These are phyloP conservation scores for Odontamblyopus rebecca DNA, from an alignment of 2,797 vertebrate genomes.

Conservation along the genomic window DNA sequence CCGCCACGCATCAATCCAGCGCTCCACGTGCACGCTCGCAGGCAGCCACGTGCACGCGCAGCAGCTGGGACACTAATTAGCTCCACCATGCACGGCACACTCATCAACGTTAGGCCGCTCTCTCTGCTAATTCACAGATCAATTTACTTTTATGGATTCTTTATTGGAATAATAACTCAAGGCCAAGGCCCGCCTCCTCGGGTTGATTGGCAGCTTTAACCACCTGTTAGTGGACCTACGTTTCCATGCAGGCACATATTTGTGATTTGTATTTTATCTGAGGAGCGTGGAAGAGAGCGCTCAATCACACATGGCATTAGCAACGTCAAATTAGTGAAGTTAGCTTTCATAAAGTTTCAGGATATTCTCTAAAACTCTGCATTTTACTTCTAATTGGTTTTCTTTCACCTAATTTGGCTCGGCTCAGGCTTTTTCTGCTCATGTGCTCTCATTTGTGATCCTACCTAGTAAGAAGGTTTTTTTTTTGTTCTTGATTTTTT, in stretches of 20 bases:
- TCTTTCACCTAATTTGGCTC: not conserved
- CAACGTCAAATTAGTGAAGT: conserved; percentile 11
- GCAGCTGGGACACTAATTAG: conserved; percentile 71
- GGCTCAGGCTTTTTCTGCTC: not conserved
- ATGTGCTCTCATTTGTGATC: not conserved
- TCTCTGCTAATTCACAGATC: conserved; percentile 77
- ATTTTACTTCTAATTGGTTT: not conserved
- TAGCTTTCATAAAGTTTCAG: conserved; percentile 10
- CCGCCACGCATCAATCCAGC: conserved; percentile 56
- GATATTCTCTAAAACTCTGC: not conserved
- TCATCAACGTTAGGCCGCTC: conserved; percentile 69
- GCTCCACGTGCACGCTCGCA: conserved; percentile 1
- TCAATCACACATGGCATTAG: conserved; percentile 31
- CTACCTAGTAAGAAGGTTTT: not conserved
- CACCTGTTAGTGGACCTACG: conserved; percentile 59
- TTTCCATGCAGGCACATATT: conserved; percentile 38
- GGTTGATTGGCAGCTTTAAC: conserved; percentile 63
- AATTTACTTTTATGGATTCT: conserved; percentile 77
- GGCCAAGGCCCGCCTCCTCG: conserved; percentile 43
- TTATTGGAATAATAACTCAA: conserved; percentile 73
- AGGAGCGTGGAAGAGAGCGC: not conserved
- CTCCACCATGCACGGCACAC: conserved; percentile 69
- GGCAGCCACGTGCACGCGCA: conserved; percentile 21
- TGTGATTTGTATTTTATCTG: conserved; percentile 40
- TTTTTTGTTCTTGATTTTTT: not conserved